Percentiles rank a stretch among this genome's conserved stretches.
Evolutionary conservation across 2,797 vertebrate species (phyloP).

Genomic region (Nyctibius grandis): DNA sequence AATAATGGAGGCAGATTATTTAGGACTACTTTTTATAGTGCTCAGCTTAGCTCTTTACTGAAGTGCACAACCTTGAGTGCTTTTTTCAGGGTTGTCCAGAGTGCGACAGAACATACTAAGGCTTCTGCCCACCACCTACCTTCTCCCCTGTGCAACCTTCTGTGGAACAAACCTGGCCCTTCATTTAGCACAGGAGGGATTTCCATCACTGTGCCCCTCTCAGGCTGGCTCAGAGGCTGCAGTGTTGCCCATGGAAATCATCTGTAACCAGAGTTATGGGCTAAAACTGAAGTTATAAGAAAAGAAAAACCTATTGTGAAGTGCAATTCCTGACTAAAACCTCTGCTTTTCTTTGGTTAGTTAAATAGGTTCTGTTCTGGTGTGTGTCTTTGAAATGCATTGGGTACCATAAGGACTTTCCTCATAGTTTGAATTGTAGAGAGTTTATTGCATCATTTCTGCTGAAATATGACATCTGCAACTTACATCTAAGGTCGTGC

Average conservation of each 20-base stretch:
- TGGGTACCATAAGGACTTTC: neutral
- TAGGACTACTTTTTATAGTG: neutral
- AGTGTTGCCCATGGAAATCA: neutral
- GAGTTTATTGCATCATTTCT: neutral
- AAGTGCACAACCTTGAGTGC: fast-evolving
- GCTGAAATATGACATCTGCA: neutral
- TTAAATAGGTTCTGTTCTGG: neutral
- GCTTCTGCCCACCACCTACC: neutral
- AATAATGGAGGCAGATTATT: neutral
- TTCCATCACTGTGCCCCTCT: neutral
- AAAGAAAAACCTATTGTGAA: neutral
- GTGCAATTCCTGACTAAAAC: neutral
- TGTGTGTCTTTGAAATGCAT: neutral
- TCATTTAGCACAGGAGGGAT: neutral
- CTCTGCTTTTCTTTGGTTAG: neutral
- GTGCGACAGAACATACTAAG: neutral
- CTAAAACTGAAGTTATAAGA: neutral
- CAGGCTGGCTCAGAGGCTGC: neutral
- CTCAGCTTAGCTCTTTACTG: neutral
- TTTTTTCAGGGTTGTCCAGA: neutral
- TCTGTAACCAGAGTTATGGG: neutral
- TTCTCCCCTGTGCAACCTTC: neutral
- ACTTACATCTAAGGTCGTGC: neutral
- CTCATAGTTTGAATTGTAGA: neutral
- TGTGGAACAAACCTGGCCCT: neutral